These are phyloP conservation scores for Erinaceus europaeus DNA, from an alignment of 2,113 vertebrate genomes.

Conservation along the genomic window DNA sequence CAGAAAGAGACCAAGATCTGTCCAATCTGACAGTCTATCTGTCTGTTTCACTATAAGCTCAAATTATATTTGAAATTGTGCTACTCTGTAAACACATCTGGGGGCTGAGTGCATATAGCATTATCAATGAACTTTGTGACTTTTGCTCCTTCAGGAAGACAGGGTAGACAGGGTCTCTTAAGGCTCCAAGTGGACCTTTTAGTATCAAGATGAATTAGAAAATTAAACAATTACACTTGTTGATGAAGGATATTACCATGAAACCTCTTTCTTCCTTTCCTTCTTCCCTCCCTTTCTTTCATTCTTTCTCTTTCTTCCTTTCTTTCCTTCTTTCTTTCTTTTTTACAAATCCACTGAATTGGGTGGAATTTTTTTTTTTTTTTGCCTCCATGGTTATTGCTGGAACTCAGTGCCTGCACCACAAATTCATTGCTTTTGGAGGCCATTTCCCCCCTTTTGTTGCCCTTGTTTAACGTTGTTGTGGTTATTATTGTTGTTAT, in stretches of 20 bases:
- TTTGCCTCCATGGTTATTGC: too few relatives aligned
- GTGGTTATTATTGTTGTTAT: too few relatives aligned
- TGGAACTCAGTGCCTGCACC: too few relatives aligned
- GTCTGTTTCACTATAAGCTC: neutral
- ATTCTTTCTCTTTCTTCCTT: too few relatives aligned
- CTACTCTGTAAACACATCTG: neutral
- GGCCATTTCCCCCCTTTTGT: too few relatives aligned
- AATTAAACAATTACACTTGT: neutral
- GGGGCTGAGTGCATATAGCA: neutral
- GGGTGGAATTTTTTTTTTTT: too few relatives aligned
- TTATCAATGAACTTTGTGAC: neutral
- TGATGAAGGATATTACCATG: rapidly evolving
- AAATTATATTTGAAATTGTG: neutral
- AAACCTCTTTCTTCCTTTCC: neutral
- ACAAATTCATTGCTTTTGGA: too few relatives aligned
- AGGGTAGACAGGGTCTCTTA: neutral
- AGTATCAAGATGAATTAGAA: neutral
- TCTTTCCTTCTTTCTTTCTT: too few relatives aligned
- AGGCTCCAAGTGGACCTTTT: neutral
- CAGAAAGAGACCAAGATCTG: neutral
- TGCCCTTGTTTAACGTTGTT: too few relatives aligned
- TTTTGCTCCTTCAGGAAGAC: neutral
- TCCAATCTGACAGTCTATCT: neutral
- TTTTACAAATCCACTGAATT: too few relatives aligned
- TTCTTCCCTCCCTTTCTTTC: too few relatives aligned